Base-by-base conservation (phyloP, 2,113 vertebrate genomes). In the Dolichallabes microphthalmus region DNA sequence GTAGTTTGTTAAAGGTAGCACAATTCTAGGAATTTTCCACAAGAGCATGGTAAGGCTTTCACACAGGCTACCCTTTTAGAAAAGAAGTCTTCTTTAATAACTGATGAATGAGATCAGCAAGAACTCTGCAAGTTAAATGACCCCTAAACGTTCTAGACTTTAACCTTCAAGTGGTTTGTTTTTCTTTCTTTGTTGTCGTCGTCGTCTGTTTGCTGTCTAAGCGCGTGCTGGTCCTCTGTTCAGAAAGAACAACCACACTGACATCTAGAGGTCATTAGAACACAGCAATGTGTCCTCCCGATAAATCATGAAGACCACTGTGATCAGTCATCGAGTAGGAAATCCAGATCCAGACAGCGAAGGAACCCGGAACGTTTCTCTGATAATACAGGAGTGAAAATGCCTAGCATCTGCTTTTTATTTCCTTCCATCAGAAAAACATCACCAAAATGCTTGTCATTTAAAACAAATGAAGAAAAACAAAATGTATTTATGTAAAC, bases 401-500 rank as follows among this genome's bases (percentile, higher is more conserved):
- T 53, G 12, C 5, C 7, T 50, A 15, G 73, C 74, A 76, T 55
- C 14, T 12, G 53, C 0, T 30, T 77, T 30, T 27, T 30, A 39
- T 66, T 32, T 76, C 61, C 27, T 45, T n/a, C 45, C 68, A 4
- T 75, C 58, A 57, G 17, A 68, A 80, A 83, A 83, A 22, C 20
- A 55, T 15, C 27, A 45, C 58, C 35, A 63, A 77, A 77, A 20
- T 3, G n/a, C 52, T 60, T 58, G 35, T 61, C 57, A 53, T 64
- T 66, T 27, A 45, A 58, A 86, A 25, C 82, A 32, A 2, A 86
- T 53, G 78, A 76, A 74, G 89, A 0, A 58, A 86, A 89, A 86
- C 12, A 1, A 76, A 11, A 66, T 88, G 83, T 91, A 83, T 91
- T 90, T 90, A 88, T 83, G 80, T 86, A 90, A 91, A 90, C 27